Conservation (phyloP, 1,140 invertebrate species). For the Drosophila navojoa region DNA sequence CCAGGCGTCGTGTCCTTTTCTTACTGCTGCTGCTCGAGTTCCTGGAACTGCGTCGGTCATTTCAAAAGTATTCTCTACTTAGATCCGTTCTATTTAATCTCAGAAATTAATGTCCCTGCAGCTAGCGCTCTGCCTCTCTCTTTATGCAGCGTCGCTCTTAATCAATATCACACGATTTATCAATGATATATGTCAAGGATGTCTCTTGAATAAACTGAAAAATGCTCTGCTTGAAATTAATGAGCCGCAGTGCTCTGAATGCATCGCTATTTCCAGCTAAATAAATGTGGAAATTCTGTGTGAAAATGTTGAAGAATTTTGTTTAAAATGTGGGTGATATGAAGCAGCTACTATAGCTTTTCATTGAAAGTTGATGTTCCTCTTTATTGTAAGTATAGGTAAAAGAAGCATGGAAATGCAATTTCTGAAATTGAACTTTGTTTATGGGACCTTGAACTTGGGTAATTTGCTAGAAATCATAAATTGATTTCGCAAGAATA, state of each 20-base stretch:
- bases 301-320: background rate
- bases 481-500: too few species aligned
- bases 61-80: conserved; percentile 67
- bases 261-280: conserved; percentile 1
- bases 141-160: conserved; percentile 32
- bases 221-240: conserved; percentile 39
- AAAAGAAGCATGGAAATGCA: too few species aligned
- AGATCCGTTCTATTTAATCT: conserved; percentile 37
- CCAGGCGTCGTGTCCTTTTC: conserved; percentile 18
- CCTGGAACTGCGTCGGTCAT: conserved; percentile 69
- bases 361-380: too few species aligned
- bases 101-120: conserved; percentile 44
- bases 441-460: too few species aligned
- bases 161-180: conserved; percentile 64
- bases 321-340: too few species aligned
- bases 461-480: too few species aligned
- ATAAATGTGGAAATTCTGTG: background rate
- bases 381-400: too few species aligned
- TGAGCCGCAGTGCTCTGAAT: conserved; percentile 17
- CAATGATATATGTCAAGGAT: conserved; percentile 34
- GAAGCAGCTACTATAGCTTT: too few species aligned
- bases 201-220: background rate
- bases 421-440: too few species aligned
- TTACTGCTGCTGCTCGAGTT: conserved; percentile 23
- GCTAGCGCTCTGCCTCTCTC: conserved; percentile 18